Percentiles rank a stretch among this genome's conserved stretches.
Conservation (phyloP, 2,797 vertebrate species). For the Melanotaenia maccullochi region DNA sequence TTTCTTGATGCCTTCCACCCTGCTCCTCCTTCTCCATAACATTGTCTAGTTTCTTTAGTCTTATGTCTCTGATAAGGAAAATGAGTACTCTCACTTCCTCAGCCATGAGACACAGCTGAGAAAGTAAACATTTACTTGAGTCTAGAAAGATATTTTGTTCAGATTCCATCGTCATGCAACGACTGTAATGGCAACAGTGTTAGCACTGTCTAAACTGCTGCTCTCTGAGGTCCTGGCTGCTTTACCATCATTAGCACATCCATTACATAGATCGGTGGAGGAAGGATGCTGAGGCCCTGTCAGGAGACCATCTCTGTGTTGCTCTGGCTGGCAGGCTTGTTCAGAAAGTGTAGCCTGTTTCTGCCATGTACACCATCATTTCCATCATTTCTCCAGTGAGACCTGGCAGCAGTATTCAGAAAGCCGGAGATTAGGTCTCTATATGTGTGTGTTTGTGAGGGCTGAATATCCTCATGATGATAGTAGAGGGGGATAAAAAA, state of each 20-base stretch:
- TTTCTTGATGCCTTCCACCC: conserved; percentile 34
- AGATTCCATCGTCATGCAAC: conserved; percentile 36
- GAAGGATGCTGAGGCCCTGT: conserved; percentile 66
- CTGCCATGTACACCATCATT: conserved; percentile 24
- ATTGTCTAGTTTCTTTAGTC: conserved; percentile 62
- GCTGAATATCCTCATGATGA: conserved; percentile 15
- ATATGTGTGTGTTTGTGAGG: conserved; percentile 19
- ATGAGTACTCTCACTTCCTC: conserved; percentile 71
- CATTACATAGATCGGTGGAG: conserved; percentile 75
- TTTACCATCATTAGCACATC: conserved; percentile 71
- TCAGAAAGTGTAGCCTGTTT: conserved; percentile 50
- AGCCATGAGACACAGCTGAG: conserved; percentile 52
- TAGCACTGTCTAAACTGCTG: conserved; percentile 63
- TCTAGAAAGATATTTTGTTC: conserved; percentile 49
- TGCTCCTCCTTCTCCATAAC: conserved; percentile 56
- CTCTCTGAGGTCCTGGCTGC: conserved; percentile 64
- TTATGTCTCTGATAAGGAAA: conserved; percentile 75
- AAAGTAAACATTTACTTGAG: conserved; percentile 66
- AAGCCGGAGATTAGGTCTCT: conserved; percentile 39
- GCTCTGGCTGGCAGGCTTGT: conserved; percentile 61
- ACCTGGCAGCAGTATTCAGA: conserved; percentile 42
- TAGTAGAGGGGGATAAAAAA: background rate
- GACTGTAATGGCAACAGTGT: conserved; percentile 45
- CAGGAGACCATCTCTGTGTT: conserved; percentile 65
- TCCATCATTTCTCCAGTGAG: conserved; percentile 34